A percentile compares a stretch with the other conserved stretches of the same genome.
These are phyloP conservation scores for Hypothenemus hampei DNA, from an alignment of 1,140 invertebrate species.

Conservation along the genomic window DNA sequence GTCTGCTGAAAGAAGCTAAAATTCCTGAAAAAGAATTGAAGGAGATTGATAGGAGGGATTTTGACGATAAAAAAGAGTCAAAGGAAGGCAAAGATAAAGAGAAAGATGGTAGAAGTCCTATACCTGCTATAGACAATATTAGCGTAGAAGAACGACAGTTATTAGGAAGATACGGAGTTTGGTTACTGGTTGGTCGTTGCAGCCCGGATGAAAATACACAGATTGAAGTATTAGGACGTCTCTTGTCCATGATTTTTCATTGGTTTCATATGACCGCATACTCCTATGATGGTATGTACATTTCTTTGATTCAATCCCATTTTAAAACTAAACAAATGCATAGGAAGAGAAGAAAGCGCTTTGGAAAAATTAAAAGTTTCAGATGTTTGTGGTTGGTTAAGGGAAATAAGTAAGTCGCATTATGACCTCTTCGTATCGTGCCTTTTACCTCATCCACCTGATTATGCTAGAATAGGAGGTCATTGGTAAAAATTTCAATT, in stretches of 20 bases:
- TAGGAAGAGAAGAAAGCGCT: slow-evolving; percentile 77
- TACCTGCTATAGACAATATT: slow-evolving; percentile 53
- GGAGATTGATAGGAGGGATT: slow-evolving; percentile 30
- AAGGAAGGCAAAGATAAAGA: slow-evolving; percentile 36
- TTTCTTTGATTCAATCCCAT: background rate
- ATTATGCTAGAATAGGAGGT: slow-evolving; percentile 87
- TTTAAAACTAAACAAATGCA: background rate
- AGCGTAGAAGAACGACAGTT: slow-evolving; percentile 78
- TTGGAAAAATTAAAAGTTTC: slow-evolving; percentile 90
- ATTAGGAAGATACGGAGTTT: slow-evolving; percentile 92
- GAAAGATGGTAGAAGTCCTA: slow-evolving; percentile 37
- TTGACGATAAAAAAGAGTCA: slow-evolving; percentile 61
- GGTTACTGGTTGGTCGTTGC: slow-evolving; percentile 92
- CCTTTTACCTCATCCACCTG: slow-evolving; percentile 78
- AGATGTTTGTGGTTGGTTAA: slow-evolving; percentile 90
- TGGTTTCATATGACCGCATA: slow-evolving; percentile 99
- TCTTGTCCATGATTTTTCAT: slow-evolving; percentile 95
- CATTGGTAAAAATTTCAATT: slow-evolving; percentile 70
- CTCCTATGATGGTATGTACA: slow-evolving; percentile 79
- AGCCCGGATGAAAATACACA: slow-evolving; percentile 81
- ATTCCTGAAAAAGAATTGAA: slow-evolving; percentile 58
- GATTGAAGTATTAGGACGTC: slow-evolving; percentile 80
- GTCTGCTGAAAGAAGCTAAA: slow-evolving; percentile 76
- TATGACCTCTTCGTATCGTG: slow-evolving; percentile 85
- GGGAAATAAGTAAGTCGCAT: slow-evolving; percentile 76